These are phyloP conservation scores for Daktulosphaira vitifoliae DNA, from an alignment of 1,140 invertebrate species.

Conservation along the genomic window DNA sequence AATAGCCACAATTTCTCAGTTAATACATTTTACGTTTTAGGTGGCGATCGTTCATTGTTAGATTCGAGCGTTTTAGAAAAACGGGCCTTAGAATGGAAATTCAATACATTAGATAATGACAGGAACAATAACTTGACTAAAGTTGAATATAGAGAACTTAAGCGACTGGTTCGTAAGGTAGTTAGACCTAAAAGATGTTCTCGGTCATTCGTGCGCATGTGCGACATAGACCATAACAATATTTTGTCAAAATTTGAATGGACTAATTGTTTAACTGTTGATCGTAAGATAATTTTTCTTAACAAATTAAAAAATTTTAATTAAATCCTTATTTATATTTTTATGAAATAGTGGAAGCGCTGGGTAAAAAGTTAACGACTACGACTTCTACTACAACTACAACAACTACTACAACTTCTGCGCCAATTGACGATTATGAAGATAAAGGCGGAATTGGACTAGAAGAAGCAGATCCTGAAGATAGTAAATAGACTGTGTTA, in stretches of 20 bases:
- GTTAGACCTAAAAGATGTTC: conserved; percentile 81
- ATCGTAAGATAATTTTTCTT: background rate
- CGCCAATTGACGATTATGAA: background rate
- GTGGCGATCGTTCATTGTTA: background rate
- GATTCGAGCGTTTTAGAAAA: conserved; percentile 8
- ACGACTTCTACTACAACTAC: conserved; percentile 4
- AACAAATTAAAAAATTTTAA: background rate
- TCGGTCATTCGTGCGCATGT: conserved; percentile 73
- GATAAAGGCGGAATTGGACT: conserved; percentile 11
- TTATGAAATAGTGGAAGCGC: background rate
- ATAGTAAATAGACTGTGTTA: conserved; percentile 2
- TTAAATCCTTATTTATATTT: background rate
- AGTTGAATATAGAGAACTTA: conserved; percentile 69
- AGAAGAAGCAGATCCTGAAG: conserved; percentile 15
- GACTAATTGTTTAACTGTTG: conserved; percentile 58
- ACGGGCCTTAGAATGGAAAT: conserved; percentile 76
- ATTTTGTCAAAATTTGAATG: conserved; percentile 68
- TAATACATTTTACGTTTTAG: background rate
- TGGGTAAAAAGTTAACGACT: background rate
- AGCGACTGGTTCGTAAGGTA: conserved; percentile 70
- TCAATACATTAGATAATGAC: conserved; percentile 67
- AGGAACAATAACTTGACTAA: conserved; percentile 63
- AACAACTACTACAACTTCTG: background rate
- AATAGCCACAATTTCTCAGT: background rate
- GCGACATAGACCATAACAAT: conserved; percentile 70